A percentile compares a stretch with the other conserved stretches of the same genome.
Evolutionary conservation across 2,113 vertebrate genomes (phyloP).

Genomic region (Phodopus roborovskii): DNA sequence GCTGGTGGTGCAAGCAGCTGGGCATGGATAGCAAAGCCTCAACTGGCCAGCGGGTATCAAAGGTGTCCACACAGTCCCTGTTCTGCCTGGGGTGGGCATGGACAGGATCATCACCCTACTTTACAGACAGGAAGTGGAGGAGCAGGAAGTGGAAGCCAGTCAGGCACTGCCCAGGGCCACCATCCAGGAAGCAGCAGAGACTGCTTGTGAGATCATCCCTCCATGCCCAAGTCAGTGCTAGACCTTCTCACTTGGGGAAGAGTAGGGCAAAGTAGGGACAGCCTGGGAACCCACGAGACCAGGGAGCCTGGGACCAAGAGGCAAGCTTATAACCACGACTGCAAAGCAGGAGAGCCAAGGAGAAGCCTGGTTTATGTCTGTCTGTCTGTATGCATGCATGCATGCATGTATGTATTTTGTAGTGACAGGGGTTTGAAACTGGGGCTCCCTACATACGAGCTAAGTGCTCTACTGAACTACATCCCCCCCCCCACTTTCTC

Average conservation of each 20-base stretch:
- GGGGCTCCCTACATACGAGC: background rate
- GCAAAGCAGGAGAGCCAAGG: background rate
- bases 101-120: background rate
- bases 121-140: constrained; percentile 46
- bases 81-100: background rate
- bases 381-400: background rate
- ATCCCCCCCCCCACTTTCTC: background rate
- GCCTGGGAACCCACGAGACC: background rate
- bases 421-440: background rate
- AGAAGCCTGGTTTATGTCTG: background rate
- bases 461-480: background rate
- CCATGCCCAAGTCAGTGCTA: background rate
- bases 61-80: background rate
- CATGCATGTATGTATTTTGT: background rate
- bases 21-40: background rate
- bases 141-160: background rate
- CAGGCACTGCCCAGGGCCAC: background rate
- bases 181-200: background rate
- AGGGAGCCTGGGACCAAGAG: background rate
- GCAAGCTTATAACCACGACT: background rate
- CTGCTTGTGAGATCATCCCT: background rate
- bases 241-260: background rate
- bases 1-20: fast-evolving
- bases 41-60: background rate
- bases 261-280: background rate